Conservation (phyloP, 2,797 vertebrate genomes). For the Parotocinclus haroldoi region DNA sequence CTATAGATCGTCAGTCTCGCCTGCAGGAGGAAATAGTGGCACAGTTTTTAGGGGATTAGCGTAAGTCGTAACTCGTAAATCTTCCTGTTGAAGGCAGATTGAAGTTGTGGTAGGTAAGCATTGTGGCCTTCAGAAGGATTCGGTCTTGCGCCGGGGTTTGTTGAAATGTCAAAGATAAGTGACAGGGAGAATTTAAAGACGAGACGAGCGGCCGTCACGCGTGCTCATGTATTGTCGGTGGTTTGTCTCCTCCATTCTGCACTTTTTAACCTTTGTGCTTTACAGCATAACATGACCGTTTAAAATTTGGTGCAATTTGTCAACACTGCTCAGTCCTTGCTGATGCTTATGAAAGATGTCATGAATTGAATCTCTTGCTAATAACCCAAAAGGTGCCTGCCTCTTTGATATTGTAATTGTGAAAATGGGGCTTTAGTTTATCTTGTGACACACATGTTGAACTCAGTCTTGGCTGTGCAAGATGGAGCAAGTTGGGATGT, state of each 20-base stretch:
- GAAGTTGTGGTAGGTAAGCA: neutral
- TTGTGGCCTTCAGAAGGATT: constrained; percentile 47
- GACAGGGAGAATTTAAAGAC: constrained; percentile 63
- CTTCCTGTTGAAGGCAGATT: constrained; percentile 9
- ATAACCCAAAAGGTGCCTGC: constrained; percentile 73
- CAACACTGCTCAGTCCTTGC: constrained; percentile 56
- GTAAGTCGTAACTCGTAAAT: constrained; percentile 9
- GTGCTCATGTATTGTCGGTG: constrained; percentile 48
- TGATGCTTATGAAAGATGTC: constrained; percentile 61
- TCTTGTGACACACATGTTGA: constrained; percentile 60
- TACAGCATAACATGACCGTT: neutral
- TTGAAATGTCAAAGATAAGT: constrained; percentile 54
- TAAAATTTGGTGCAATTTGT: constrained; percentile 59
- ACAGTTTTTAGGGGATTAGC: constrained; percentile 11
- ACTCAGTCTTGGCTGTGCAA: constrained; percentile 50
- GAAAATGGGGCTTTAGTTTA: constrained; percentile 61
- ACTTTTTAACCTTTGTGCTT: constrained; percentile 11
- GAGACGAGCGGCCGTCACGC: constrained; percentile 46
- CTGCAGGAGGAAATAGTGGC: constrained; percentile 13
- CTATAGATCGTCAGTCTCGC: constrained; percentile 19
- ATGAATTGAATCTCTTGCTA: constrained; percentile 58
- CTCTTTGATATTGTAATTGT: constrained; percentile 68
- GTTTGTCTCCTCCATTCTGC: constrained; percentile 2
- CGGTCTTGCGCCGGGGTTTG: constrained; percentile 54
- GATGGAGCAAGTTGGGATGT: no score